A percentile compares a stretch with the other conserved stretches of the same genome.
Conservation (phyloP, 2,113 vertebrate genomes). For the Ariopsis seemanni region DNA sequence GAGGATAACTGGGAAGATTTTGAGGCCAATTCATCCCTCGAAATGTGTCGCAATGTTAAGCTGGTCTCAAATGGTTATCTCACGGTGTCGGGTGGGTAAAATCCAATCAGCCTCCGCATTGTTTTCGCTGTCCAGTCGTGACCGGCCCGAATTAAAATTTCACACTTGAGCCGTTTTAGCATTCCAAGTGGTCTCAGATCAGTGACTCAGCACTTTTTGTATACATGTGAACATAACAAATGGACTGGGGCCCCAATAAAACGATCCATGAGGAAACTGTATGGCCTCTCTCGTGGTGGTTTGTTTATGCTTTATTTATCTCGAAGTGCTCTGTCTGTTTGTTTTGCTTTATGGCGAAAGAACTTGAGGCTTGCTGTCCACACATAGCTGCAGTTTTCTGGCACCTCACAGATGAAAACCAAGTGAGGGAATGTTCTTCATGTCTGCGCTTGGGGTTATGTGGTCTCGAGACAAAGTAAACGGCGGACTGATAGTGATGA, state of each 20-base stretch:
- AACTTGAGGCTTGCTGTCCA: background rate
- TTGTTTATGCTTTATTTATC: background rate
- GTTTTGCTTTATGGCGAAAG: background rate
- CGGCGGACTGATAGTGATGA: no score
- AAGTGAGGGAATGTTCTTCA: no score
- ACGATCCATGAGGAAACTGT: background rate
- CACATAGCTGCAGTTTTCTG: background rate
- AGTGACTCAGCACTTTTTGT: background rate
- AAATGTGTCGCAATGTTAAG: background rate
- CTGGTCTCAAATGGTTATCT: background rate
- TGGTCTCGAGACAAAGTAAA: no score
- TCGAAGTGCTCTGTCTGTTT: background rate
- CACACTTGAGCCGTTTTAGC: background rate
- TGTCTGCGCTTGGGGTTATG: no score
- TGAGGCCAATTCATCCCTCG: background rate
- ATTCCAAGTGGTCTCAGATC: background rate
- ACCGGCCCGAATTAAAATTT: background rate
- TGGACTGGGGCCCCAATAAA: background rate
- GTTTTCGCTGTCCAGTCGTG: background rate
- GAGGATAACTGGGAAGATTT: background rate
- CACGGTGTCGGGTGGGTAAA: background rate
- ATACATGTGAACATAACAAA: no score
- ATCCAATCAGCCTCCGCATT: background rate
- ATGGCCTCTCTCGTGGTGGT: background rate
- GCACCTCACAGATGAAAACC: background rate